Percentiles rank a stretch among this genome's conserved stretches.
Evolutionary conservation across 1,140 invertebrate species (phyloP).

Genomic region (Drosophila asahinai): DNA sequence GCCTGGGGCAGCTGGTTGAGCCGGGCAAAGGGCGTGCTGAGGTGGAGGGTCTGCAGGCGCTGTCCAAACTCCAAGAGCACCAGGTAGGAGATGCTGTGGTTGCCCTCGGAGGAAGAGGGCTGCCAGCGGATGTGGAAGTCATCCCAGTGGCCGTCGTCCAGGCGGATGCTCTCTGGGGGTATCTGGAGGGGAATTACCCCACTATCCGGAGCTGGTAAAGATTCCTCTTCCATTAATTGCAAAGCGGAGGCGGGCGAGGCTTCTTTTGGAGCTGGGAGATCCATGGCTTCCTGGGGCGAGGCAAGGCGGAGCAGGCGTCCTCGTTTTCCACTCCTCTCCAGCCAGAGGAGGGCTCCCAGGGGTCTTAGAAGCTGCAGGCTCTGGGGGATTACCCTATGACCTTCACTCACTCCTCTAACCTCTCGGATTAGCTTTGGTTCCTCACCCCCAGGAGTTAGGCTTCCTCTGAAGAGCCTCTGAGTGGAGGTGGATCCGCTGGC

Average conservation of each 20-base stretch:
- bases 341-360: constrained; percentile 49
- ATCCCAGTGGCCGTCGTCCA: constrained; percentile 89
- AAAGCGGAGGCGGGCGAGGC: constrained; percentile 16
- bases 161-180: constrained; percentile 87
- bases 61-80: constrained; percentile 62
- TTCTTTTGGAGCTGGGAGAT: neutral
- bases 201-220: neutral
- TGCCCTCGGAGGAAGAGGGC: constrained; percentile 90
- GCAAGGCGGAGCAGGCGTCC: constrained; percentile 28
- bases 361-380: constrained; percentile 47
- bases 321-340: constrained; percentile 16
- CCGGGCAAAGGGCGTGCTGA: constrained; percentile 58
- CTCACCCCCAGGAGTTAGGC: neutral
- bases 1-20: constrained; percentile 87
- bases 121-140: constrained; percentile 93
- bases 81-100: constrained; percentile 91
- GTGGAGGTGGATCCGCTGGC: constrained; percentile 86
- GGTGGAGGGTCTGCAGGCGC: constrained; percentile 44
- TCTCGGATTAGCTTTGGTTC: constrained; percentile 17
- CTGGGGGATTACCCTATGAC: constrained; percentile 18
- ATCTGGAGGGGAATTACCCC: constrained; percentile 90
- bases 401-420: neutral
- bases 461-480: constrained; percentile 36
- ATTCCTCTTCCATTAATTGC: constrained; percentile 26
- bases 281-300: neutral